Evolutionary conservation across 2,797 vertebrate species (phyloP).

Genomic region (Dendrocincla fuliginosa): DNA sequence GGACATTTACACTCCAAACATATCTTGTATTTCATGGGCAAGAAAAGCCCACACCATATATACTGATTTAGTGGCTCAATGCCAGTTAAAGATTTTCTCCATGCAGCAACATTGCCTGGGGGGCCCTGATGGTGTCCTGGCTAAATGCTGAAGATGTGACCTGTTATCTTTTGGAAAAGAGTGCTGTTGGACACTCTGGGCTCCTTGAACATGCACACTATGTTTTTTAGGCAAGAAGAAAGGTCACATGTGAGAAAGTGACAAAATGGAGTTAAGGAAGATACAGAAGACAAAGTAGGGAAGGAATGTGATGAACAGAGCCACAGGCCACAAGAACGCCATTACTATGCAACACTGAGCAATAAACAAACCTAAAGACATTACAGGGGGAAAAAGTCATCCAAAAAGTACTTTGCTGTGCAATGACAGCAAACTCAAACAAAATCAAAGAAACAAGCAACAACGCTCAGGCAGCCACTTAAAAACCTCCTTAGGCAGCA

Average conservation of each 20-base stretch:
- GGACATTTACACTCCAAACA: not conserved
- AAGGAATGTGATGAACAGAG: not conserved
- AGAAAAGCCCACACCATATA: not conserved
- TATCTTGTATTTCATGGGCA: not conserved
- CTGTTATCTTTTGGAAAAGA: not conserved
- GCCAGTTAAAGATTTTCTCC: not conserved
- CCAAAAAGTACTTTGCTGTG: not conserved
- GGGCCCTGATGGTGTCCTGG: not conserved
- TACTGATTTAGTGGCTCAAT: not conserved
- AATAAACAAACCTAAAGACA: not conserved
- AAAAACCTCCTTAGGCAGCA: not conserved
- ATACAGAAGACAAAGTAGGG: not conserved
- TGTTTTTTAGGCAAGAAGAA: not conserved
- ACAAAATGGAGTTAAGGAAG: not conserved
- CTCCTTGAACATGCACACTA: not conserved
- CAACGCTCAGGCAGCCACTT: not conserved
- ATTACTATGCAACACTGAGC: not conserved
- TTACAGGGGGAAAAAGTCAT: not conserved
- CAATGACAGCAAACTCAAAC: not conserved
- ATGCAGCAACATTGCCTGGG: not conserved
- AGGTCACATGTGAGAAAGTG: not conserved
- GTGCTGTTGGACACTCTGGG: not conserved
- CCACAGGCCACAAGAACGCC: not conserved
- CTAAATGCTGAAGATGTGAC: not conserved
- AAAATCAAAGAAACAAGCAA: not conserved